Evolutionary conservation across 2,888 invertebrate species (phyloP).

Genomic region (Rhingia campestris): DNA sequence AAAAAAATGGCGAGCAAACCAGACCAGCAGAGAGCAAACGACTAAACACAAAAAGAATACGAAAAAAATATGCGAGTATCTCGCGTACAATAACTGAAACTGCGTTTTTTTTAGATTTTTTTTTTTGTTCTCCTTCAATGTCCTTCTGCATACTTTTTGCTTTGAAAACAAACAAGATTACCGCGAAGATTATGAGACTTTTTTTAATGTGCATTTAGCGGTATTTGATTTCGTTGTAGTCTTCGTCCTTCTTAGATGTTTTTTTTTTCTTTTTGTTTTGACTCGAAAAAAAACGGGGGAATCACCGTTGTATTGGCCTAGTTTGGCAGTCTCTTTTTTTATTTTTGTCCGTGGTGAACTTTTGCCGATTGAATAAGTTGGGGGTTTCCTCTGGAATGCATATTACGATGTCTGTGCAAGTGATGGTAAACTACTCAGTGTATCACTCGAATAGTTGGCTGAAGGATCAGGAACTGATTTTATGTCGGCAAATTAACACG

Average conservation of each 20-base stretch:
- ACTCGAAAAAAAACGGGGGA: slow-evolving; percentile 20
- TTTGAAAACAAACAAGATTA: slow-evolving; percentile 71
- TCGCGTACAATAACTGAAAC: slow-evolving; percentile 63
- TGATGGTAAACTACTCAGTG: too few relatives aligned
- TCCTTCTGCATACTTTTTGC: slow-evolving; percentile 17
- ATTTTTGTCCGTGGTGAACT: slow-evolving; percentile 13
- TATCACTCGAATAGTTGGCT: too few relatives aligned
- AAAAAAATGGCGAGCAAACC: slow-evolving; percentile 39
- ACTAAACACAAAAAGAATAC: not conserved
- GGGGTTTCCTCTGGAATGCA: not conserved
- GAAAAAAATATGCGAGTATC: slow-evolving; percentile 52
- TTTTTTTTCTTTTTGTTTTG: slow-evolving; percentile 57
- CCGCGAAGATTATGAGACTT: slow-evolving; percentile 67
- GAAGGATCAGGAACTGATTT: too few relatives aligned
- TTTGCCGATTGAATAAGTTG: slow-evolving; percentile 2
- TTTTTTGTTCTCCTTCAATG: slow-evolving; percentile 6
- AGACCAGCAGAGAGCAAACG: slow-evolving; percentile 22
- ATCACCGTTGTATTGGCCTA: slow-evolving; percentile 57
- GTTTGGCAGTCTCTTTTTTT: slow-evolving; percentile 25
- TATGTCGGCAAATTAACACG: too few relatives aligned
- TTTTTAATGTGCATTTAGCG: slow-evolving; percentile 66
- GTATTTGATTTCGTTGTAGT: slow-evolving; percentile 55
- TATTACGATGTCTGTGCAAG: too few relatives aligned
- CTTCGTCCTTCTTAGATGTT: slow-evolving; percentile 16
- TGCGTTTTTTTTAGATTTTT: slow-evolving; percentile 54